A percentile compares a stretch with the other conserved stretches of the same genome.
phyloP scores from a whole-genome alignment of 2,888 invertebrate species.

The Ophion obscuratus region DNA sequence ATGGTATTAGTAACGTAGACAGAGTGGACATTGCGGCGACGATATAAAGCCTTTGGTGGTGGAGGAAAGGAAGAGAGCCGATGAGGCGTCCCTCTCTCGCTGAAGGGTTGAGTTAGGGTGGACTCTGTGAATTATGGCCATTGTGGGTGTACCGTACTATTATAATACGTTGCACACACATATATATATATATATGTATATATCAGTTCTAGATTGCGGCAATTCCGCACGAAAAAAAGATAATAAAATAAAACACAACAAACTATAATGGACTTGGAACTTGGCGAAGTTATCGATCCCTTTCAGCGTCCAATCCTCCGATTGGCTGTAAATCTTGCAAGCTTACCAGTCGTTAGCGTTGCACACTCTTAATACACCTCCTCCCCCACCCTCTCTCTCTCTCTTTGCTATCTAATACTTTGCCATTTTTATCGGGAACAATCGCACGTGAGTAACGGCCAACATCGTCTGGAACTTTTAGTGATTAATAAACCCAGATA shows the following conservation, averaged over 20 bases:
- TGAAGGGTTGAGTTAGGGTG: conserved; percentile 60
- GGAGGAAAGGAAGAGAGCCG: conserved; percentile 11
- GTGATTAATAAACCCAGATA: conserved; percentile 31
- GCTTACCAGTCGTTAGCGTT: conserved; percentile 71
- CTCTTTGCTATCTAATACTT: conserved; percentile 52
- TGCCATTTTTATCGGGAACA: conserved; percentile 55
- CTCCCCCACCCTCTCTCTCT: conserved; percentile 27
- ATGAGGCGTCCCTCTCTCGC: conserved; percentile 44
- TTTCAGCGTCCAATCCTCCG: conserved; percentile 75
- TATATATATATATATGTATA: conserved; percentile 19
- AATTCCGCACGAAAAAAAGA: conserved; percentile 71
- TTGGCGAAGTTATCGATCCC: conserved; percentile 59
- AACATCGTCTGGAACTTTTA: not conserved
- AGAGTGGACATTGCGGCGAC: conserved; percentile 51
- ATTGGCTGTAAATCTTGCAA: conserved; percentile 79
- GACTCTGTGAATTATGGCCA: conserved; percentile 76
- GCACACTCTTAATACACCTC: conserved; percentile 70
- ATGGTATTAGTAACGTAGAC: conserved; percentile 47
- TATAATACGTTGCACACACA: conserved; percentile 59
- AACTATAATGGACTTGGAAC: conserved; percentile 61
- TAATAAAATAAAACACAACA: conserved; percentile 75
- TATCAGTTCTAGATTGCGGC: conserved; percentile 38
- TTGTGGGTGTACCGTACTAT: conserved; percentile 74
- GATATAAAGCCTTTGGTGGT: conserved; percentile 25
- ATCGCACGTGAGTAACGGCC: conserved; percentile 24